Conservation (phyloP, 64 coral and sea anemone species). For the Porites australiensis region DNA sequence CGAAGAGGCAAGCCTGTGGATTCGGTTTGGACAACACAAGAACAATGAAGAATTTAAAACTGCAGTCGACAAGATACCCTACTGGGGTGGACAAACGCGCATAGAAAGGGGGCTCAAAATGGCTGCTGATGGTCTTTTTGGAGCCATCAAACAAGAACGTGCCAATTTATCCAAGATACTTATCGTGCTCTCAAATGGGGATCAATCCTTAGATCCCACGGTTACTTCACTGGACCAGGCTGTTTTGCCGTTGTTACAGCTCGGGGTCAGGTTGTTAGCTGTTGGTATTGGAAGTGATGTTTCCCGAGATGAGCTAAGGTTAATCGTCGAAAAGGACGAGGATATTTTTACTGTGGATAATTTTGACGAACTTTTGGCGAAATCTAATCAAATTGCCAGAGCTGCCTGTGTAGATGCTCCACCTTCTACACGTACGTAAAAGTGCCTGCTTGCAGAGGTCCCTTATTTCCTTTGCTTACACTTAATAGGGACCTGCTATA, state of each 20-base stretch:
- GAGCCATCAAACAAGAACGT: slow-evolving; percentile 31
- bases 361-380: slow-evolving; percentile 75
- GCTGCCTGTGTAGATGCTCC: slow-evolving; percentile 50
- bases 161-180: slow-evolving; percentile 69
- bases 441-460: no score
- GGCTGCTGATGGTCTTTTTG: slow-evolving; percentile 69
- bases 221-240: slow-evolving; percentile 53
- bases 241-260: slow-evolving; percentile 52
- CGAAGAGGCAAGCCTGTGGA: slow-evolving; percentile 52
- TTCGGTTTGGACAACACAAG: slow-evolving; percentile 60
- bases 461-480: no score
- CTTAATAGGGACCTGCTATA: no score
- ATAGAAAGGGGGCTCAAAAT: slow-evolving; percentile 72
- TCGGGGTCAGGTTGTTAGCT: slow-evolving; percentile 76
- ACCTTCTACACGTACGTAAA: slow-evolving; percentile 28
- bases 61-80: slow-evolving; percentile 70
- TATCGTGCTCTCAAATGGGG: slow-evolving; percentile 77
- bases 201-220: slow-evolving; percentile 66
- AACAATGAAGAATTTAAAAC: slow-evolving; percentile 56
- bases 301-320: slow-evolving; percentile 64
- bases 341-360: slow-evolving; percentile 80
- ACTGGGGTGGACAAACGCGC: slow-evolving; percentile 78
- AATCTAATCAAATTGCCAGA: slow-evolving; percentile 61
- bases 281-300: slow-evolving; percentile 75
- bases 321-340: slow-evolving; percentile 65